Conservation (phyloP, 2,797 vertebrate genomes). For the Lagorchestes hirsutus region DNA sequence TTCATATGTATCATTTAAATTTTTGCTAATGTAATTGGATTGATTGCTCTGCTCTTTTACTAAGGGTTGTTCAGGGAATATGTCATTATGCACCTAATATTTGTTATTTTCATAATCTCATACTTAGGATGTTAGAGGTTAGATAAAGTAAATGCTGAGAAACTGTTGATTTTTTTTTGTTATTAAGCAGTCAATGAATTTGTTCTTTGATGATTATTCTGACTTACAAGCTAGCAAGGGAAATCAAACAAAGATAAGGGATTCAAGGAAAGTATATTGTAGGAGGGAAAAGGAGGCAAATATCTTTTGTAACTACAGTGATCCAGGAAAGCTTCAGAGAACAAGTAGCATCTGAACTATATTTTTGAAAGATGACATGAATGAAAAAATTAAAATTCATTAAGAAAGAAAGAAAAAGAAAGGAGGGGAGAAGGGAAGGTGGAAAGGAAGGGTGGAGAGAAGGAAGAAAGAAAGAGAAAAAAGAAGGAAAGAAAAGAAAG, state of each 20-base stretch:
- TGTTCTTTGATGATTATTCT: background rate
- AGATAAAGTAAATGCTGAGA: constrained; percentile 12
- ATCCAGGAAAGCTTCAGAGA: background rate
- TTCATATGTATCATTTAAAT: background rate
- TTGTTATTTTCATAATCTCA: background rate
- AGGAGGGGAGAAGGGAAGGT: too few relatives aligned
- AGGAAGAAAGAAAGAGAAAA: too few relatives aligned
- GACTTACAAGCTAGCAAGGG: background rate
- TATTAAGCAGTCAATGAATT: background rate
- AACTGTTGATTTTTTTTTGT: constrained; percentile 12
- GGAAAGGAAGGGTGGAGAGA: too few relatives aligned
- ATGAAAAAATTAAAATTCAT: background rate
- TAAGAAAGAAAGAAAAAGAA: background rate
- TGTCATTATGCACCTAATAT: background rate
- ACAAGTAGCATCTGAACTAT: background rate
- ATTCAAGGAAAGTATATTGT: background rate
- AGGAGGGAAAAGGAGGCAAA: background rate
- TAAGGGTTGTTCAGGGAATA: background rate
- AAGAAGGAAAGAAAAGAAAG: too few relatives aligned
- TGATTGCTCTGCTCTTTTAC: background rate
- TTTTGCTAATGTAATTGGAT: background rate
- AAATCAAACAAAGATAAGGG: background rate
- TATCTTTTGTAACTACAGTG: background rate
- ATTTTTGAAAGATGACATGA: background rate
- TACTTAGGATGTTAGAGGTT: constrained; percentile 10